Conservation (phyloP, 2,113 vertebrate species). For the Siniperca knerii region DNA sequence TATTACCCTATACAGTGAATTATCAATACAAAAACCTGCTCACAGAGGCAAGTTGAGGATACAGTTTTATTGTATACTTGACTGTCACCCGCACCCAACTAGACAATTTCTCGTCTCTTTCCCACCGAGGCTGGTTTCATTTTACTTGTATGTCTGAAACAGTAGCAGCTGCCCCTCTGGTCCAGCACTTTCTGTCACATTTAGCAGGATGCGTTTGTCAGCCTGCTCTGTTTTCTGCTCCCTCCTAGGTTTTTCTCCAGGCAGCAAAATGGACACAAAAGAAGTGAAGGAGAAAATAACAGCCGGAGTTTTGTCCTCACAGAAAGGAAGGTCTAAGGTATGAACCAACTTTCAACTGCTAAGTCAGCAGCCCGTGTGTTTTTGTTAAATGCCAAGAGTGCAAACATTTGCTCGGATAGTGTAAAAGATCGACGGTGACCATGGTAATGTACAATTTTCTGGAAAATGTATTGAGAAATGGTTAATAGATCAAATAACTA, state of each 20-base stretch:
- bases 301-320: neutral
- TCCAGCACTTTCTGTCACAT: slow-evolving; percentile 11
- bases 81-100: neutral
- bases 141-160: neutral
- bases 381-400: neutral
- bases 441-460: neutral
- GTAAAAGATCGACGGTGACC: neutral
- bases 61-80: neutral
- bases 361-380: neutral
- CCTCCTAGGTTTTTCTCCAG: neutral
- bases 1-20: neutral
- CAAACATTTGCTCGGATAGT: neutral
- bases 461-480: no score
- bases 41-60: neutral
- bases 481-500: neutral
- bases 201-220: neutral
- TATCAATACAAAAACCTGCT: neutral
- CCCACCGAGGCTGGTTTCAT: no score
- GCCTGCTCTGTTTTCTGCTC: neutral
- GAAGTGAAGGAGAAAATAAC: slow-evolving; percentile 5
- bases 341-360: neutral
- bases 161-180: neutral
- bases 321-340: slow-evolving; percentile 39
- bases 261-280: slow-evolving; percentile 11
- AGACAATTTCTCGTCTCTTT: neutral